Conservation (phyloP, 2,888 invertebrate species). For the Trissolcus japonicus region DNA sequence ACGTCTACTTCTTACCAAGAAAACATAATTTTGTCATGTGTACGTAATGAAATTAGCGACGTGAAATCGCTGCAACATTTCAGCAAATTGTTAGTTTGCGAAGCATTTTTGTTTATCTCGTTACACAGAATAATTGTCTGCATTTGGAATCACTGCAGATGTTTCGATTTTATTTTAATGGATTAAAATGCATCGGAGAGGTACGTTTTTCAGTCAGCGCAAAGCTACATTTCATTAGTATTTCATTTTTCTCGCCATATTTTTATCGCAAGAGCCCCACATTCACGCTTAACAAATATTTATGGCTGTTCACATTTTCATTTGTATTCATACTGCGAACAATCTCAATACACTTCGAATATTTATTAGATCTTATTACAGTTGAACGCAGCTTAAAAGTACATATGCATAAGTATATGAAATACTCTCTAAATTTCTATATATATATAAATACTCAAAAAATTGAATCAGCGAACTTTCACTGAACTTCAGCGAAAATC, state of each 20-base stretch:
- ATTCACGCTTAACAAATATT: too few species aligned
- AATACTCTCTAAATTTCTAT: too few species aligned
- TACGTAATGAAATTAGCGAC: constrained; percentile 45
- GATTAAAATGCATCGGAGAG: constrained; percentile 11
- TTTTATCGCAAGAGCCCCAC: too few species aligned
- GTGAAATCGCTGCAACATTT: constrained; percentile 23
- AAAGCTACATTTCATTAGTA: constrained; percentile 12
- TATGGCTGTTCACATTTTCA: too few species aligned
- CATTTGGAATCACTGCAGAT: constrained; percentile 3
- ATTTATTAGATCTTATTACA: too few species aligned
- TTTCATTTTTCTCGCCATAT: not conserved
- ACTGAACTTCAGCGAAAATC: too few species aligned
- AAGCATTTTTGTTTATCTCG: constrained; percentile 7
- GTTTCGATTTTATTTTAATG: constrained; percentile 11
- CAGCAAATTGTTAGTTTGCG: not conserved
- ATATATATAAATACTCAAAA: too few species aligned
- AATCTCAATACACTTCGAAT: too few species aligned
- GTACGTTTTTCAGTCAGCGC: constrained; percentile 1
- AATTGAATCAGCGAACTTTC: too few species aligned
- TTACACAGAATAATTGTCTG: not conserved
- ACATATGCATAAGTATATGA: too few species aligned
- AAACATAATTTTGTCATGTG: constrained; percentile 48
- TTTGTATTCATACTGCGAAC: too few species aligned
- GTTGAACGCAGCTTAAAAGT: too few species aligned
- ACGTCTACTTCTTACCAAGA: constrained; percentile 34